phyloP scores from a whole-genome alignment of 35 echinoderm and acorn worm species.

The Chiridota heheva region DNA sequence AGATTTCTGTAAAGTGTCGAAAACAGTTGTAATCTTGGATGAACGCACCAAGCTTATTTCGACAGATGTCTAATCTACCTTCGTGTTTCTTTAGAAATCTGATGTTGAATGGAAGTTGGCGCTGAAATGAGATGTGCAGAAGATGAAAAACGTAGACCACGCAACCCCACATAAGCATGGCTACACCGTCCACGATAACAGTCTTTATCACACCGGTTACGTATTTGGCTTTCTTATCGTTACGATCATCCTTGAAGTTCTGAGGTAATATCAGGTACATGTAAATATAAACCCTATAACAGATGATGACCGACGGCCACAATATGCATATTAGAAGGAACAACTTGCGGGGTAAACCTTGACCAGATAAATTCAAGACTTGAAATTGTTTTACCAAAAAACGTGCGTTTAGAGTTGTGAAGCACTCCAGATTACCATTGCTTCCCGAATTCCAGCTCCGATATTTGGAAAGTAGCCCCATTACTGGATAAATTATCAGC shows the following conservation, averaged over 20 bases:
- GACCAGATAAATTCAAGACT: background rate
- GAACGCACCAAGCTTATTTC: constrained; percentile 23
- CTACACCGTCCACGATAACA: background rate
- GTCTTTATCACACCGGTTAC: background rate
- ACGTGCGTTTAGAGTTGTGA: no score
- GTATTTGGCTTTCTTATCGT: background rate
- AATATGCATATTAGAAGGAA: constrained; percentile 2
- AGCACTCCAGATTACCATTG: no score
- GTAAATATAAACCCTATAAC: constrained; percentile 14
- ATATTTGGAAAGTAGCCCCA: no score
- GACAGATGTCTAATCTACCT: constrained; percentile 17
- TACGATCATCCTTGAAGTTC: background rate
- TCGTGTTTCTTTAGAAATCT: constrained; percentile 6
- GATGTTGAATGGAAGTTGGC: constrained; percentile 12
- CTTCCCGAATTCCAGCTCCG: no score
- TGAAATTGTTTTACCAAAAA: no score
- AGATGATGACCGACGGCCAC: constrained; percentile 9
- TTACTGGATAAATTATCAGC: no score
- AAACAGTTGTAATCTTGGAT: constrained; percentile 36
- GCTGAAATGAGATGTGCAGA: constrained; percentile 33
- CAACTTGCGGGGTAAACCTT: constrained; percentile 19
- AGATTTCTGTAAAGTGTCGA: background rate
- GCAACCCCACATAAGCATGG: constrained; percentile 27
- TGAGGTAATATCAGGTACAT: background rate
- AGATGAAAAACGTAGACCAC: constrained; percentile 20